A percentile compares a stretch with the other conserved stretches of the same genome.
Conservation (phyloP, 2,797 vertebrate genomes). For the Lacerta bilineata region DNA sequence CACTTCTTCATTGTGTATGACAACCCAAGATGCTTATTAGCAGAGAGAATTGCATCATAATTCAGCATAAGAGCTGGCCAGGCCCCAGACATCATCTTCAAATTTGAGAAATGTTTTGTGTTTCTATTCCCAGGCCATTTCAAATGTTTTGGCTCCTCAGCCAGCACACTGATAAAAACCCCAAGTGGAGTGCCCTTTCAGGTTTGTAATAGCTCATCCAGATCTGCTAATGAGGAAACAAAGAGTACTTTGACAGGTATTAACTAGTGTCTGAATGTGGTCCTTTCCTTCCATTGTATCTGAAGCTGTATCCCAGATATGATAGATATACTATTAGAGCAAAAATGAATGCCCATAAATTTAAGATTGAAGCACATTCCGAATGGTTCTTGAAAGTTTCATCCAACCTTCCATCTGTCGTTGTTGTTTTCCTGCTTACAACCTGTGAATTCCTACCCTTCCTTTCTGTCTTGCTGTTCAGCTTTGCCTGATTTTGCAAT, state of each 20-base stretch:
- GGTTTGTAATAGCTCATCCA: conserved; percentile 41
- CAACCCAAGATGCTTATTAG: conserved; percentile 37
- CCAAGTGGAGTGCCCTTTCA: conserved; percentile 44
- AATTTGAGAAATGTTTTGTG: neutral
- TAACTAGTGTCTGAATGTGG: neutral
- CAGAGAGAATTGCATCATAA: conserved; percentile 23
- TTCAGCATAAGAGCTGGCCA: neutral
- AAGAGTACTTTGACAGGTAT: conserved; percentile 51
- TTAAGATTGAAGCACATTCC: neutral
- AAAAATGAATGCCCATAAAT: neutral
- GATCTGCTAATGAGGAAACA: conserved; percentile 53
- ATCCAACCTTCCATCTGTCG: neutral
- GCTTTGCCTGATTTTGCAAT: neutral
- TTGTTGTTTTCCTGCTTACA: neutral
- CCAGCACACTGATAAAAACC: conserved; percentile 50
- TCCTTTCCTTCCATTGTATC: neutral
- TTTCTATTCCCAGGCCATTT: neutral
- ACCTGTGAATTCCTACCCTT: neutral
- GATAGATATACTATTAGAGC: neutral
- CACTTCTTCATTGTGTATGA: neutral
- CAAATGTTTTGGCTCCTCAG: conserved; percentile 36
- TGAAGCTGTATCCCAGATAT: neutral
- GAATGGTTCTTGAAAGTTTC: neutral
- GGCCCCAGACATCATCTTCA: neutral
- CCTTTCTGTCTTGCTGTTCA: neutral